Percentiles rank a stretch among this genome's conserved stretches.
Conservation (phyloP, 2,888 invertebrate species). For the Acronicta psi region DNA sequence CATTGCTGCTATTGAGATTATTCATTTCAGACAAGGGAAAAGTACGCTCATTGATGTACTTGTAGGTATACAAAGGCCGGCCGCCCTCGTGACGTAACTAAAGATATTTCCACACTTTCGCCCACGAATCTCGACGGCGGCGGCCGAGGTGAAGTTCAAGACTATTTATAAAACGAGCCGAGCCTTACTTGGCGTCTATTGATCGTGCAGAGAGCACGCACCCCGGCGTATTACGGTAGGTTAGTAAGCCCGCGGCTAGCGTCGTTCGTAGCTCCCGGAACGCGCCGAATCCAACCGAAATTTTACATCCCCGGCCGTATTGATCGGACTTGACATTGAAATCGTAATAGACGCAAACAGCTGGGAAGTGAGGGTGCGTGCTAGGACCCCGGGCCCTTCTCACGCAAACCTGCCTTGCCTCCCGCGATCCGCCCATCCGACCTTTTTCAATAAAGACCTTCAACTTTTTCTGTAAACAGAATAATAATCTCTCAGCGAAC, state of each 20-base stretch:
- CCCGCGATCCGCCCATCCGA: slow-evolving; percentile 41
- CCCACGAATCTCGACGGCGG: slow-evolving; percentile 72
- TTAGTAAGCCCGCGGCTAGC: slow-evolving; percentile 81
- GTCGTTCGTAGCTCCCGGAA: slow-evolving; percentile 83
- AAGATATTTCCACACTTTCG: slow-evolving; percentile 78
- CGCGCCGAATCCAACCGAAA: slow-evolving; percentile 84
- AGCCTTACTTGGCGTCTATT: slow-evolving; percentile 83
- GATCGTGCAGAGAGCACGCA: slow-evolving; percentile 84
- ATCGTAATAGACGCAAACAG: slow-evolving; percentile 86
- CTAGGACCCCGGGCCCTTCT: slow-evolving; percentile 62
- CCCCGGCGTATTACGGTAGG: slow-evolving; percentile 87
- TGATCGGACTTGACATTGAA: slow-evolving; percentile 89
- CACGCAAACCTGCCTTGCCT: slow-evolving; percentile 72
- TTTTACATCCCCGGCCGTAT: slow-evolving; percentile 87
- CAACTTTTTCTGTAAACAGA: slow-evolving; percentile 40
- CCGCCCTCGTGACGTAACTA: slow-evolving; percentile 67
- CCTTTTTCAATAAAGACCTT: slow-evolving; percentile 46
- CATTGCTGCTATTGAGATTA: slow-evolving; percentile 66
- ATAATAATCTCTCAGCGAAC: slow-evolving; percentile 28
- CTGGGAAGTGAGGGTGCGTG: slow-evolving; percentile 84
- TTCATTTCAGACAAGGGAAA: slow-evolving; percentile 66
- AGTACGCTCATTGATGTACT: slow-evolving; percentile 39
- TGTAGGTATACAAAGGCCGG: slow-evolving; percentile 35
- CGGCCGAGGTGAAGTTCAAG: slow-evolving; percentile 87
- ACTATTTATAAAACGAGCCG: slow-evolving; percentile 86